Conservation (phyloP, 2,888 invertebrate genomes). For the Apodemia mormo region DNA sequence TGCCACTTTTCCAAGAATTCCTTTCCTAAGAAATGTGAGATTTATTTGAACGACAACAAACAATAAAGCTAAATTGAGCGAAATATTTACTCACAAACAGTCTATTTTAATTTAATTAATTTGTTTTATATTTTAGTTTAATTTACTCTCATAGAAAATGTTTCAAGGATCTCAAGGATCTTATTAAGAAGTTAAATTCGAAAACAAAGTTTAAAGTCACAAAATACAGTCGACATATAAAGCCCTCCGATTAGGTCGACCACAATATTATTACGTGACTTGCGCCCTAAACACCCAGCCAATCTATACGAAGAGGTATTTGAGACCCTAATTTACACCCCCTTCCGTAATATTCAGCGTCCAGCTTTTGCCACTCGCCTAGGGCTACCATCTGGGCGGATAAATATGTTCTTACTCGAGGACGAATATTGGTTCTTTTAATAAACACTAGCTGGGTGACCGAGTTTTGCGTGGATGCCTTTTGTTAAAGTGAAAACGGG, state of each 20-base stretch:
- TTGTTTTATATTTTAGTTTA: too few species aligned
- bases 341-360: constrained; percentile 70
- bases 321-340: constrained; percentile 77
- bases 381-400: neutral
- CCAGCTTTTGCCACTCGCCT: constrained; percentile 54
- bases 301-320: constrained; percentile 76
- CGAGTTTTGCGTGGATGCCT: too few species aligned
- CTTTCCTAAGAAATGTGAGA: too few species aligned
- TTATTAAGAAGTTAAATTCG: neutral
- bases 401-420: neutral
- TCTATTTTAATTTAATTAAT: too few species aligned
- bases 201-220: constrained; percentile 10
- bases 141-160: neutral
- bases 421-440: neutral
- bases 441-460: too few species aligned
- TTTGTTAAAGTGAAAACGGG: too few species aligned
- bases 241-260: constrained; percentile 56
- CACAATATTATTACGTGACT: constrained; percentile 75
- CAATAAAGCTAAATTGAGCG: too few species aligned
- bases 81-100: too few species aligned
- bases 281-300: constrained; percentile 64
- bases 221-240: constrained; percentile 20
- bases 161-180: neutral
- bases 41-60: too few species aligned
- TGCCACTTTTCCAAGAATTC: too few species aligned